phyloP scores from a whole-genome alignment of 2,797 vertebrate genomes.

The Coluber constrictor region DNA sequence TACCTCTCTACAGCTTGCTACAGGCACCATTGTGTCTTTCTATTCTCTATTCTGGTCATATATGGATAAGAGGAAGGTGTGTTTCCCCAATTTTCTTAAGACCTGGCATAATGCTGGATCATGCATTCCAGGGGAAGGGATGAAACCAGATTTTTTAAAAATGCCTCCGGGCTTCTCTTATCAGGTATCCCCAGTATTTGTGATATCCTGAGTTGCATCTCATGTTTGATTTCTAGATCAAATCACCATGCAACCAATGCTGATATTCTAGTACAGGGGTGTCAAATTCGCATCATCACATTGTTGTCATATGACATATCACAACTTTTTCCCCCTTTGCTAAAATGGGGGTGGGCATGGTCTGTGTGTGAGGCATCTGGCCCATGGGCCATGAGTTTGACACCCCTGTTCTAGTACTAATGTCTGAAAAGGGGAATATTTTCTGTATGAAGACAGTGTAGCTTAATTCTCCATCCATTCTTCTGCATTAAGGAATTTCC shows the following conservation, averaged over 20 bases:
- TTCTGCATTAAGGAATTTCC: constrained; percentile 52
- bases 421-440: constrained; percentile 46
- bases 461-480: constrained; percentile 55
- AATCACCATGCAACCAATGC: constrained; percentile 31
- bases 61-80: background rate
- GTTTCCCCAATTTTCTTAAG: background rate
- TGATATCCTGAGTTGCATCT: background rate
- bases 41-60: background rate
- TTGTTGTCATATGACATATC: too few species aligned
- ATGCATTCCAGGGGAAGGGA: background rate
- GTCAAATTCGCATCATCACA: too few species aligned
- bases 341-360: too few species aligned
- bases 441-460: constrained; percentile 43
- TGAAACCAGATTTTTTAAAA: background rate
- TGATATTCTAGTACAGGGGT: constrained; percentile 31
- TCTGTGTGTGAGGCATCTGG: too few species aligned
- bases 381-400: too few species aligned
- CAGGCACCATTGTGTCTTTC: background rate
- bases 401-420: constrained; percentile 34
- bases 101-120: background rate
- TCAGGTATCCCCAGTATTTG: too few species aligned
- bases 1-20: background rate
- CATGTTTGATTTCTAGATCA: constrained; percentile 32
- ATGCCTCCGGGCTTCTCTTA: background rate
- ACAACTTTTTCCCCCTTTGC: too few species aligned